Percentiles rank a stretch among this genome's conserved stretches.
Conservation (phyloP, 2,888 invertebrate species). For the Antitype chi region DNA sequence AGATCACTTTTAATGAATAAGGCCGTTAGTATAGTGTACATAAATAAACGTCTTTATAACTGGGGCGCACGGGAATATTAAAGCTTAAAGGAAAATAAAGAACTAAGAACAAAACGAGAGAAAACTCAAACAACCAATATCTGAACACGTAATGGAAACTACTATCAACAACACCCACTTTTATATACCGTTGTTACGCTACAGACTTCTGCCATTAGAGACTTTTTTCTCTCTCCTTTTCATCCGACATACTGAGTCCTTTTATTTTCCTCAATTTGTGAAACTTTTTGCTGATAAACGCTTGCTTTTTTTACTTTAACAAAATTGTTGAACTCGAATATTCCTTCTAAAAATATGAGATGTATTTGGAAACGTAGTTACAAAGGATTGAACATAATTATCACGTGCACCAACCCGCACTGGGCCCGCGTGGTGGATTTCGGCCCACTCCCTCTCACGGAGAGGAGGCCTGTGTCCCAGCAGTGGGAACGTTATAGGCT, state of each 20-base stretch:
- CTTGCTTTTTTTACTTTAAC: conserved; percentile 32
- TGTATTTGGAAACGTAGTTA: conserved; percentile 31
- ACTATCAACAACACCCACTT: conserved; percentile 39
- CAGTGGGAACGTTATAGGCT: too few relatives aligned
- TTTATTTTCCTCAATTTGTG: conserved; percentile 51
- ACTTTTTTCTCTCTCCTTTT: conserved; percentile 54
- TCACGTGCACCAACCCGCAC: too few relatives aligned
- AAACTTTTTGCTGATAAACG: conserved; percentile 39
- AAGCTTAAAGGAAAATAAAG: conserved; percentile 14
- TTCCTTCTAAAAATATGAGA: conserved; percentile 23
- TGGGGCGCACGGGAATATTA: neutral
- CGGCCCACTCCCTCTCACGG: too few relatives aligned
- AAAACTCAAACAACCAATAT: conserved; percentile 51
- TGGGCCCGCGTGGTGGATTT: too few relatives aligned
- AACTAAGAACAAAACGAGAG: conserved; percentile 12
- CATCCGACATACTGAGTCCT: conserved; percentile 36
- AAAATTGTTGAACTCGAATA: conserved; percentile 39
- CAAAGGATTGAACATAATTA: conserved; percentile 32
- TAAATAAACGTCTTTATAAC: neutral
- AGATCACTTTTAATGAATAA: too few relatives aligned
- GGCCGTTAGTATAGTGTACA: too few relatives aligned
- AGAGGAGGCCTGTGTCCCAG: too few relatives aligned
- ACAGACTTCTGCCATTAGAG: conserved; percentile 54
- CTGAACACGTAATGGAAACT: conserved; percentile 51
- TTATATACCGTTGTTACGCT: conserved; percentile 47